These are phyloP conservation scores for Tigriopus californicus DNA, from an alignment of 2,888 invertebrate species.

Conservation along the genomic window DNA sequence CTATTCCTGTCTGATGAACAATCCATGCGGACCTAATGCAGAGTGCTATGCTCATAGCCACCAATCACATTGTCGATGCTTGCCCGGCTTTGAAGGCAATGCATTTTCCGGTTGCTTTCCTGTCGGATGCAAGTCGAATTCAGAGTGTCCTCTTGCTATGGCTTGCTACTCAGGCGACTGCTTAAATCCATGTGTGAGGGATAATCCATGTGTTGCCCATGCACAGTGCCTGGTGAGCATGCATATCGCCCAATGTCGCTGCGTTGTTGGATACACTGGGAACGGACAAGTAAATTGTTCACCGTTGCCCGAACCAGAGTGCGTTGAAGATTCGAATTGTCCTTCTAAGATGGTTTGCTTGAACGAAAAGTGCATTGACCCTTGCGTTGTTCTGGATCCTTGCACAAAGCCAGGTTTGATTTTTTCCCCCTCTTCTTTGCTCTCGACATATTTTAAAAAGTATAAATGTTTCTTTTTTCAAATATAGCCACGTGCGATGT, in stretches of 20 bases:
- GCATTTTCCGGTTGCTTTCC: constrained; percentile 54
- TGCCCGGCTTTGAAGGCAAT: constrained; percentile 44
- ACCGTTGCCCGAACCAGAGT: constrained; percentile 43
- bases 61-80: constrained; percentile 20
- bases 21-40: constrained; percentile 40
- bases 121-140: constrained; percentile 27
- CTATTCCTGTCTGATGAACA: constrained; percentile 54
- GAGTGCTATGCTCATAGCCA: constrained; percentile 37
- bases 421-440: too few species aligned
- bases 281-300: constrained; percentile 64
- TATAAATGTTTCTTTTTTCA: constrained; percentile 22
- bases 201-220: constrained; percentile 53
- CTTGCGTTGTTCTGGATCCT: constrained; percentile 22
- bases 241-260: constrained; percentile 31
- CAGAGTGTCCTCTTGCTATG: constrained; percentile 20
- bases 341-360: constrained; percentile 23
- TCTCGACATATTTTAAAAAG: too few species aligned
- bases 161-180: constrained; percentile 20
- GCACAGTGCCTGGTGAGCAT: constrained; percentile 56
- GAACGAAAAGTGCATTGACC: constrained; percentile 22
- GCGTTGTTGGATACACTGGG: constrained; percentile 48
- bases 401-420: constrained; percentile 17
- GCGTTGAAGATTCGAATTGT: constrained; percentile 20
- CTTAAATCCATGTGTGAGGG: constrained; percentile 30
- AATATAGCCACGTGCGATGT: constrained; percentile 45